Evolutionary conservation across 2,888 invertebrate genomes (phyloP), one percentile per base, ranked within the genome.

Genomic region (Orchestes rusci): DNA sequence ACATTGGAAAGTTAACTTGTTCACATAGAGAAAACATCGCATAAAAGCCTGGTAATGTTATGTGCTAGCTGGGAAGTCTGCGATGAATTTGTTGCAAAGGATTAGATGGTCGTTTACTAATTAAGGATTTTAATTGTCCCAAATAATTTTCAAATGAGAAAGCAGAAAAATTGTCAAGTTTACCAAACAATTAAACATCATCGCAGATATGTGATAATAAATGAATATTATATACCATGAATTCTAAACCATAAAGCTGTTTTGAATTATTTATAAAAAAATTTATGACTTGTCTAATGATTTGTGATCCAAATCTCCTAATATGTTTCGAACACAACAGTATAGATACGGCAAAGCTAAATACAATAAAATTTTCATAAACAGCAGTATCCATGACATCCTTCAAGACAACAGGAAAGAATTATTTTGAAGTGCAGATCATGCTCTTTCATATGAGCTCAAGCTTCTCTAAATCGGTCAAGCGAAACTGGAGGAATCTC

Each of bases 131-230:
- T n/a, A n/a, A n/a, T n/a, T n/a, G n/a, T n/a, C n/a, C 42, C 28
- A 52, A 36, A 39, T 39, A 53, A 34, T 48, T 53, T 43, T 53
- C 52, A 39, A 53, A 54, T 2, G 46, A 33, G 43, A 54, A 54
- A 38, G 43, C 37, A 23, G 50, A 48, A 34, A 52, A 43, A 8
- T 32, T 32, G 41, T 54, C 52, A 5, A 54, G 16, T 3, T 41
- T 20, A 19, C 52, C 54, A 39, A 40, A 53, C 18, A 39, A 32
- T 42, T 45, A 20, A 13, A 39, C 52, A 45, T 55, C 55, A 33
- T 49, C 47, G 16, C 30, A 20, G 8, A 55, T 16, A 31, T 55
- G 56, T 23, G 39, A 30, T 16, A 56, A 15, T 23, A 48, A 31
- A 33, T 55, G 49, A 15, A 55, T 38, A 50, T 54, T 52, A 34